A percentile compares a stretch with the other conserved stretches of the same genome.
Conservation (phyloP, 1,140 invertebrate genomes). For the Papilio machaon region DNA sequence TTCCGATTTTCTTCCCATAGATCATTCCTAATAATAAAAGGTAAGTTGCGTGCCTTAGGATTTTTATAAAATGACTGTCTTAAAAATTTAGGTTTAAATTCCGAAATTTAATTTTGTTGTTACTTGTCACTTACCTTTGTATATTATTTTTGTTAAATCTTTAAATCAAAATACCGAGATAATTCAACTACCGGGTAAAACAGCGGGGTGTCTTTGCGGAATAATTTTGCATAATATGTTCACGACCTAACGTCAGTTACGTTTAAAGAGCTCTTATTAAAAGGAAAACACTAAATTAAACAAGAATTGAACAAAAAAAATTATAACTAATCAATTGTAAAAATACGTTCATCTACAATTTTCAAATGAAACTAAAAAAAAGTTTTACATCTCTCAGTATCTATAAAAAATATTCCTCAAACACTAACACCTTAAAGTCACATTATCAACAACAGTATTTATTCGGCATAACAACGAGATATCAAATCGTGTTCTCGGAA, state of each 20-base stretch:
- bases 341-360: no score
- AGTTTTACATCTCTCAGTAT: not conserved
- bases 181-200: not conserved
- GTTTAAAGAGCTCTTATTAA: not conserved
- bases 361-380: no score
- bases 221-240: constrained; percentile 7
- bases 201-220: not conserved
- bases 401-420: not conserved
- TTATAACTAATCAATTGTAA: no score
- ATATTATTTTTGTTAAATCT: no score
- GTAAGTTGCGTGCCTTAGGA: no score
- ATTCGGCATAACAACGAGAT: not conserved
- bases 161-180: not conserved
- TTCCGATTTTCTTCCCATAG: no score
- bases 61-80: no score
- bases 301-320: not conserved
- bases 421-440: not conserved
- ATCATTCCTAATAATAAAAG: no score
- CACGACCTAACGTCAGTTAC: not conserved
- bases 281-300: not conserved
- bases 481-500: not conserved
- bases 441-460: not conserved
- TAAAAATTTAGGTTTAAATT: not conserved
- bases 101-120: not conserved
- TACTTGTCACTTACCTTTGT: not conserved